A percentile compares a stretch with the other conserved stretches of the same genome.
phyloP scores from a whole-genome alignment of 2,113 vertebrate species.

The Panurus biarmicus region DNA sequence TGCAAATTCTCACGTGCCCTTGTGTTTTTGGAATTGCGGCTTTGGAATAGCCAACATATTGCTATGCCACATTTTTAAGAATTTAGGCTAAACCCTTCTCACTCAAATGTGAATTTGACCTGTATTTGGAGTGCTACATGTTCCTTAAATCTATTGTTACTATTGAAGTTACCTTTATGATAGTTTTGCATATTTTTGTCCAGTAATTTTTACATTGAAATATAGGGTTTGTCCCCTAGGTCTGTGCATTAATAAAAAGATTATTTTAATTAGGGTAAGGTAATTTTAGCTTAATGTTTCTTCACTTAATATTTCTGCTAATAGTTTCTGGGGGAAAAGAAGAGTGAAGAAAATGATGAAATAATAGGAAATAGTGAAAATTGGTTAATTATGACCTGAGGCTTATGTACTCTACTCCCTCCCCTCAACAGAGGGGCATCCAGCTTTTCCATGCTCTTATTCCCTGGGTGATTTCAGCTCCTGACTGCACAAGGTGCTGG shows the following conservation, averaged over 20 bases:
- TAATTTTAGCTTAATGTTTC: neutral
- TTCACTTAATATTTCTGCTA: neutral
- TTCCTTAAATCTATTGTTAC: neutral
- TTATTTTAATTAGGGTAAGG: neutral
- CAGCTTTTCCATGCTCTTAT: neutral
- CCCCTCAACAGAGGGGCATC: neutral
- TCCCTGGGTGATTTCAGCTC: neutral
- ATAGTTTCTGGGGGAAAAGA: neutral
- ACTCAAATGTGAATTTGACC: neutral
- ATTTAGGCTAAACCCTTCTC: neutral
- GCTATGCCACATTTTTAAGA: accelerated
- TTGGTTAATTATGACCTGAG: neutral
- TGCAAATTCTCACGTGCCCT: neutral
- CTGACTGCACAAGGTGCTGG: neutral
- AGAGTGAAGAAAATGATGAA: neutral
- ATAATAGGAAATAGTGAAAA: neutral
- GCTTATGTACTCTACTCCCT: neutral
- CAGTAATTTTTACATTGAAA: neutral
- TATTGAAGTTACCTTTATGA: neutral
- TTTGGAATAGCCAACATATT: neutral
- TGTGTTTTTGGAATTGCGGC: neutral
- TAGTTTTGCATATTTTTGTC: neutral
- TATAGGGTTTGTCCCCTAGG: neutral
- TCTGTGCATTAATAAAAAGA: neutral
- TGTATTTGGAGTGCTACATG: neutral